Conservation (phyloP, 2,797 vertebrate genomes). For the Sternarchorhynchus goeldii region DNA sequence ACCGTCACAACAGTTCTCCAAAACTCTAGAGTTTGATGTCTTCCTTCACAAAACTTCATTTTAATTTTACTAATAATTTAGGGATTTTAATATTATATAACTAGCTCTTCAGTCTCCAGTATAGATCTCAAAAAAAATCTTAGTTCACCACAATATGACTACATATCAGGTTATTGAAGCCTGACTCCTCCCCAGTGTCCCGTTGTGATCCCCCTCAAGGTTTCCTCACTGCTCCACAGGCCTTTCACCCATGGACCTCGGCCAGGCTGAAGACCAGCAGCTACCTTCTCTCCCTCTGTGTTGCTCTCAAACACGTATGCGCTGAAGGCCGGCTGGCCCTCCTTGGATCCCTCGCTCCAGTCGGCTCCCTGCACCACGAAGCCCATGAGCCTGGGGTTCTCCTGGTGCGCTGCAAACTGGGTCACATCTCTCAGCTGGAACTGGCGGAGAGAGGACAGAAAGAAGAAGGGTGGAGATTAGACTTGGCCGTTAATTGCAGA, state of each 20-base stretch:
- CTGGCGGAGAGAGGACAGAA: conserved; percentile 63
- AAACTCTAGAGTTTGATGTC: too few species aligned
- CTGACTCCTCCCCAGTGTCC: too few species aligned
- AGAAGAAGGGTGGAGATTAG: not conserved
- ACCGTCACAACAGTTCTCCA: too few species aligned
- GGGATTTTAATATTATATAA: too few species aligned
- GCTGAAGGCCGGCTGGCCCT: conserved; percentile 82
- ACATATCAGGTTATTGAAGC: too few species aligned
- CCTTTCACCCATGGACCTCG: not conserved
- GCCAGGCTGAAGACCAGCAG: not conserved
- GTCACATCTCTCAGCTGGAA: conserved; percentile 89
- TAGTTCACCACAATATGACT: too few species aligned
- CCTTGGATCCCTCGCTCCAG: conserved; percentile 70
- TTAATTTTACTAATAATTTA: too few species aligned
- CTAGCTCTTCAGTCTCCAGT: too few species aligned
- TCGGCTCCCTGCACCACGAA: conserved; percentile 85
- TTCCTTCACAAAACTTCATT: too few species aligned
- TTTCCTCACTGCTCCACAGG: too few species aligned
- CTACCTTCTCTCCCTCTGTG: conserved; percentile 96
- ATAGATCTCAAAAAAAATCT: too few species aligned
- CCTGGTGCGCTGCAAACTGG: conserved; percentile 93
- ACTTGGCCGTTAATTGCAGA: not conserved
- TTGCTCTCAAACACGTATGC: conserved; percentile 95
- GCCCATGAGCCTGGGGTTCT: conserved; percentile 92
- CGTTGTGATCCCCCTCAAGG: too few species aligned